These are phyloP conservation scores for Plotosus lineatus DNA, from an alignment of 2,113 vertebrate species.

Conservation along the genomic window DNA sequence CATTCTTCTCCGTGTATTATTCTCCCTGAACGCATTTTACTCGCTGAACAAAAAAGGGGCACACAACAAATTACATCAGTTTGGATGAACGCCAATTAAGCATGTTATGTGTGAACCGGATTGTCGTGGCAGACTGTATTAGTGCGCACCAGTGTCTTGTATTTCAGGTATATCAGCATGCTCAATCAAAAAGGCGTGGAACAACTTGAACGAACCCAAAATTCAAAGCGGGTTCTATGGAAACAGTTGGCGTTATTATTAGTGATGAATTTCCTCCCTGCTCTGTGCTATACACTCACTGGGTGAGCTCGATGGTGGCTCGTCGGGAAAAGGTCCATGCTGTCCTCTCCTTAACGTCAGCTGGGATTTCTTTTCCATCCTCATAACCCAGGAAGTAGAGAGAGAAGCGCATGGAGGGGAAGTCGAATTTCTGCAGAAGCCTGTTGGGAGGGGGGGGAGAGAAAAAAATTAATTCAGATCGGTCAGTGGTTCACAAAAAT, in stretches of 20 bases:
- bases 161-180: neutral
- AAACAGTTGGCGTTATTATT: too few species aligned
- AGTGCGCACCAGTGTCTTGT: neutral
- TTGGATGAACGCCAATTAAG: too few species aligned
- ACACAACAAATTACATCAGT: too few species aligned
- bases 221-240: neutral
- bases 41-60: too few species aligned
- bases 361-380: conserved; percentile 90
- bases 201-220: neutral
- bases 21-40: neutral
- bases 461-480: neutral
- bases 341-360: conserved; percentile 76
- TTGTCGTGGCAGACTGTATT: neutral
- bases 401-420: conserved; percentile 92
- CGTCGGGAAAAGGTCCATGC: conserved; percentile 91
- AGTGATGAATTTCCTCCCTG: neutral
- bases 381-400: conserved; percentile 95
- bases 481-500: neutral
- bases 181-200: neutral
- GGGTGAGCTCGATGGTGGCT: conserved; percentile 90
- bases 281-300: conserved; percentile 62
- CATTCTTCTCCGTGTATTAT: neutral
- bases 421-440: conserved; percentile 91
- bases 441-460: conserved; percentile 61
- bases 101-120: neutral